Evolutionary conservation across 2,888 invertebrate genomes (phyloP).

Genomic region (Lithophane semibrunnea): DNA sequence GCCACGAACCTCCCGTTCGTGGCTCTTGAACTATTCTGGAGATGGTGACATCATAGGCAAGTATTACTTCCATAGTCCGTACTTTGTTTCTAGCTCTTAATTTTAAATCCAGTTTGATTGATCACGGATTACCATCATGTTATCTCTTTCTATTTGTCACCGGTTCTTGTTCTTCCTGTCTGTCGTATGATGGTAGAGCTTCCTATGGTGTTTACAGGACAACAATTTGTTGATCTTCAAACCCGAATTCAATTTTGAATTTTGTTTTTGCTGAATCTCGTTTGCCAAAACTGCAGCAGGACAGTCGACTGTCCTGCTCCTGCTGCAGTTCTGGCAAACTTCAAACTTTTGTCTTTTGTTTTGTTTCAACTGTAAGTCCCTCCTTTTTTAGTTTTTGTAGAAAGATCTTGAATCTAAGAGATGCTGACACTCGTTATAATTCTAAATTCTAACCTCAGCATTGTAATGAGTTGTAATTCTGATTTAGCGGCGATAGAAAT

Average conservation of each 20-base stretch:
- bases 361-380: not conserved
- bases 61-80: not conserved
- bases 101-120: not conserved
- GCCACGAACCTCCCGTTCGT: not conserved
- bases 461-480: conserved; percentile 42
- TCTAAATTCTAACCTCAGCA: conserved; percentile 21
- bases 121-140: not conserved
- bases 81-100: not conserved
- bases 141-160: not conserved
- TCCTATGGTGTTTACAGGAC: not conserved
- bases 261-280: not conserved
- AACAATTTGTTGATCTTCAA: not conserved
- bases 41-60: not conserved
- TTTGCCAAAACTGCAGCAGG: not conserved
- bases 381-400: not conserved
- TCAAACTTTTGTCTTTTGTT: not conserved
- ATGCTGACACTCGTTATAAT: not conserved
- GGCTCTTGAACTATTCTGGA: not conserved
- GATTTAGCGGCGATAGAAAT: conserved; percentile 49
- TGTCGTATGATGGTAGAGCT: not conserved
- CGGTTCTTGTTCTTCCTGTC: not conserved
- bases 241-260: too few relatives aligned
- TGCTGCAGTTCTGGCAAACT: too few relatives aligned
- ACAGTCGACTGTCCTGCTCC: too few relatives aligned
- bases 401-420: not conserved